A percentile compares a stretch with the other conserved stretches of the same genome.
Evolutionary conservation across 2,797 vertebrate species (phyloP).

Genomic region (Emys orbicularis): DNA sequence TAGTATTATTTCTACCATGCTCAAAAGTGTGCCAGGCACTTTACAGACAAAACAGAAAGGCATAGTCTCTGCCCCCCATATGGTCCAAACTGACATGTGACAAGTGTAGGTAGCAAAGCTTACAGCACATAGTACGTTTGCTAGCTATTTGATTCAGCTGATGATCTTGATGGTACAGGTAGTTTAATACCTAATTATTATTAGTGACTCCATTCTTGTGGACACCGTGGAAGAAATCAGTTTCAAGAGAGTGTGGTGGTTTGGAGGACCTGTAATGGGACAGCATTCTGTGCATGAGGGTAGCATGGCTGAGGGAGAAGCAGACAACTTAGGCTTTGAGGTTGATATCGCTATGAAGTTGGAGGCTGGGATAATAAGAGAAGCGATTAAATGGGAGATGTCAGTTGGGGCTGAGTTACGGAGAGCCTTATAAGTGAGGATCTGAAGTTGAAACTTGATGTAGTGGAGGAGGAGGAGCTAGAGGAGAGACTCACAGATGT

Average conservation of each 20-base stretch:
- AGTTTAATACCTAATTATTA: neutral
- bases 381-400: no score
- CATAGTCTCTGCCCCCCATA: no score
- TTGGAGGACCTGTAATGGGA: neutral
- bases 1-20: neutral
- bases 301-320: neutral
- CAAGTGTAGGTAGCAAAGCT: neutral
- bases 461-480: no score
- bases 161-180: neutral
- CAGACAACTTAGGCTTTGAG: neutral
- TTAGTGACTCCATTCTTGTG: neutral
- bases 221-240: neutral
- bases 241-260: neutral
- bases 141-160: neutral
- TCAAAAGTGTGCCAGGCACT: neutral
- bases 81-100: neutral
- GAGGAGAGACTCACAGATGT: neutral
- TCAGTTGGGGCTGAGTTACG: no score
- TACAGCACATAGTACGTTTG: neutral
- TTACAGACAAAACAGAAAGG: neutral
- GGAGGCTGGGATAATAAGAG: neutral
- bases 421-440: neutral
- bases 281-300: neutral
- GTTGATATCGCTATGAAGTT: neutral
- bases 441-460: neutral